Evolutionary conservation across 1,140 invertebrate genomes (phyloP), one percentile per base, ranked within the genome.

Genomic region (Campoletis sonorensis): DNA sequence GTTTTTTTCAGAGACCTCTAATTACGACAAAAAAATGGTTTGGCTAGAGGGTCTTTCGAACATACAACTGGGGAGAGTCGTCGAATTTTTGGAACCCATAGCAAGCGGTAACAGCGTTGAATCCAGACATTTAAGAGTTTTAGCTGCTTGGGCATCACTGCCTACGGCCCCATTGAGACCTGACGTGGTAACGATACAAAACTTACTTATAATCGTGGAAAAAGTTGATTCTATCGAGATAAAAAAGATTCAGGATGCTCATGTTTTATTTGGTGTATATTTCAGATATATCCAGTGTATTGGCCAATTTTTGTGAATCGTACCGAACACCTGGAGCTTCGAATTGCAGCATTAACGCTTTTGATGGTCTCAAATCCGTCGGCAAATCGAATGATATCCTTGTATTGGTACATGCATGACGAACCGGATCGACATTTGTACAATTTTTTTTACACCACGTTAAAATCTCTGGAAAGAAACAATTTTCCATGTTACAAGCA

Each of bases 281-380:
- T 64, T 8, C 79, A 94, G 93, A 93, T 94, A 51, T 94, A 93
- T 87, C 93, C 93, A 83, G 92, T 94, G 3, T 95, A 94, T 82
- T 95, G 94, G 92, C 95, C 95, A 4, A 95, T 96, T 70, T 93
- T 96, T 21, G 93, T 93, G n/a, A 95, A 96, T 75, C 92, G 92
- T 16, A 93, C 93, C 0, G 95, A 95, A 78, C 93, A 94, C 72
- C 89, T 96, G 61, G 95, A 96, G 85, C 92, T 96, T 54, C 88
- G 95, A 54, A 93, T 95, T 0, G 93, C 94, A 0, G 94, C 95
- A 11, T 88, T 95, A 1, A 94, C 94, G 61, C 92, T 96, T 1
- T 86, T 96, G 0, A 92, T 94, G 18, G 91, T 93, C 13, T 93
- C 94, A 0, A 93, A 94, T 81, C 94, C 95, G 23, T 92, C 94